Evolutionary conservation across 2,797 vertebrate species (phyloP), one percentile per base, ranked within the genome.

Genomic region (Rhadinocentrus ornatus): DNA sequence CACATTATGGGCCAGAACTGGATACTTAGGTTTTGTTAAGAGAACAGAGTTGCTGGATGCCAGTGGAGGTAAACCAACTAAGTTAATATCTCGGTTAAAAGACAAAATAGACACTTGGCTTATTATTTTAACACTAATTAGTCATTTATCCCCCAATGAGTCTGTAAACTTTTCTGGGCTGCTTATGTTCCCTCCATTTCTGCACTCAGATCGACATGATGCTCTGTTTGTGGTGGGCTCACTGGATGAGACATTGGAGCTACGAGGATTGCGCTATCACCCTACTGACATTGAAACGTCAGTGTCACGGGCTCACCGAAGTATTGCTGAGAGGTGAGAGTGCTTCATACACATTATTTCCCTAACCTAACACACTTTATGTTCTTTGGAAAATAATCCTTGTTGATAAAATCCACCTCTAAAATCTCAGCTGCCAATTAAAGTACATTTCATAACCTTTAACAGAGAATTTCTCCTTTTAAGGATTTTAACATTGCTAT

Each of bases 231-330:
- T 99, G 34, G 98, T 99, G 69, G 98, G 98, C 34, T 96, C 97
- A 0, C 91, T 99, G 92, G 98, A 99, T 32, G 98, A 99, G 87
- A 99, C 97, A 0, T 69, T 99, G 91, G 98, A 99, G 81, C 93
- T 99, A 63, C 91, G 98, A 81, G 98, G 98, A 5, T 86, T 99
- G 73, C 96, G 98, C 0, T 99, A 99, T 86, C 98, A 99, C 73
- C 98, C 98, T 0, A 98, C 94, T 0, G 98, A 99, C 73, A 99
- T 99, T 10, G 98, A 99, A 90, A 99, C 95, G 2, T 99, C 97
- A 0, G 97, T 99, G 56, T 97, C 97, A 20, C 95, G 98, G 0
- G 93, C 96, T 27, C 98, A 99, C 87, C 94, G 97, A 78, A 97
- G 98, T 93, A 99, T 99, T 41, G 98, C 96, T 29, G 98, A 99